Conservation (phyloP, 1,140 invertebrate genomes). For the Protaetia brevitarsis region DNA sequence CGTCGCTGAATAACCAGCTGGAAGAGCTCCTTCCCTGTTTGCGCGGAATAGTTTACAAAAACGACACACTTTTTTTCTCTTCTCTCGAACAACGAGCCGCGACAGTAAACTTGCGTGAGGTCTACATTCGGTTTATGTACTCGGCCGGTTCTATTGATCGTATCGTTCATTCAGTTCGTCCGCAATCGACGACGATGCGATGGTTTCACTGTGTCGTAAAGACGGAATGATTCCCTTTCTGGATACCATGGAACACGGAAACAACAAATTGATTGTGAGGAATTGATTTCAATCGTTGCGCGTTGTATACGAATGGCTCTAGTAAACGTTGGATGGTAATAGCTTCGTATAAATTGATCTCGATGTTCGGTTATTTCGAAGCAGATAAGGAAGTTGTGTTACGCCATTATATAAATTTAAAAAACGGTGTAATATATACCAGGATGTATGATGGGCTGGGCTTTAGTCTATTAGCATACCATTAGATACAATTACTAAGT, state of each 20-base stretch:
- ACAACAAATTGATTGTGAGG: conserved; percentile 1
- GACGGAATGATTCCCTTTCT: background rate
- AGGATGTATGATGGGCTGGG: too few species aligned
- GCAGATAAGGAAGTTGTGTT: too few species aligned
- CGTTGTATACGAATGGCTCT: background rate
- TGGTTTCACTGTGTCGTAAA: background rate
- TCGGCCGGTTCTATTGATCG: background rate
- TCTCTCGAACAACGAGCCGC: background rate
- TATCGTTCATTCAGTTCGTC: background rate
- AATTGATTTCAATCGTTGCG: background rate
- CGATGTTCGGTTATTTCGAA: too few species aligned
- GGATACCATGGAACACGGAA: background rate
- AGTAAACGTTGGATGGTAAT: background rate
- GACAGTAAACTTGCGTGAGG: conserved; percentile 13
- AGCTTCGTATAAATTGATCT: background rate
- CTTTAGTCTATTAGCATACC: too few species aligned
- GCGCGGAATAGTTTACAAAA: background rate
- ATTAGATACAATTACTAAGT: too few species aligned
- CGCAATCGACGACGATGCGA: too few species aligned
- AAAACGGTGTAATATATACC: too few species aligned
- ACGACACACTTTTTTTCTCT: background rate
- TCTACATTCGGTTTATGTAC: conserved; percentile 7
- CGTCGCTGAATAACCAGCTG: conserved; percentile 3
- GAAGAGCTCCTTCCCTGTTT: too few species aligned
- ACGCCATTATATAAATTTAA: too few species aligned